Conservation (phyloP, 2,113 vertebrate genomes). For the Upupa epops region DNA sequence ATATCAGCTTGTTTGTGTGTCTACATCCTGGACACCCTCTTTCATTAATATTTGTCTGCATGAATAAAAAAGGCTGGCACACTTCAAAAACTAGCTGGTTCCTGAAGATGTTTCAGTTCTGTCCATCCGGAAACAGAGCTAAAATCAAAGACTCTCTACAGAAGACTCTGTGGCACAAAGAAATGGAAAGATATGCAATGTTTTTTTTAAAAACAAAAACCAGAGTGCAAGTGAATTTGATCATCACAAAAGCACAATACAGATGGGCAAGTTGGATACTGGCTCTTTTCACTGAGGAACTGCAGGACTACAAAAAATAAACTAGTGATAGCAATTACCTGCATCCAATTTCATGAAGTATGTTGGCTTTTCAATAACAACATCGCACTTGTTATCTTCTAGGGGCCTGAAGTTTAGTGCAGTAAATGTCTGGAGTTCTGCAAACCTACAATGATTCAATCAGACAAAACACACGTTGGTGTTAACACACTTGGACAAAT, state of each 20-base stretch:
- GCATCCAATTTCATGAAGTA: constrained; percentile 98
- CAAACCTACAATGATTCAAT: constrained; percentile 83
- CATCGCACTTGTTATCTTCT: constrained; percentile 85
- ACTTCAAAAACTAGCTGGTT: background rate
- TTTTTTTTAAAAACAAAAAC: background rate
- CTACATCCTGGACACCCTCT: background rate
- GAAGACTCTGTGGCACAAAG: background rate
- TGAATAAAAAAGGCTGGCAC: background rate
- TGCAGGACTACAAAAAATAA: background rate
- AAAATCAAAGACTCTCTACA: background rate
- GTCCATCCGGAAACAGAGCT: background rate
- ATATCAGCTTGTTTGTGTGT: background rate
- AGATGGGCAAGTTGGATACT: background rate
- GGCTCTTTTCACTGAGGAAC: background rate
- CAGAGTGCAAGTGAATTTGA: background rate
- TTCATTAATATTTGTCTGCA: background rate
- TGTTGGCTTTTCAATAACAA: constrained; percentile 87
- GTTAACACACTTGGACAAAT: background rate
- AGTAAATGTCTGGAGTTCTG: constrained; percentile 89
- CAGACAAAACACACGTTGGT: background rate
- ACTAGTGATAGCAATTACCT: constrained; percentile 73
- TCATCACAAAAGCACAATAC: background rate
- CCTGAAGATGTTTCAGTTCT: background rate
- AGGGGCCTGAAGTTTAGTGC: constrained; percentile 82
- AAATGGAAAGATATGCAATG: background rate